These are phyloP conservation scores for Coleophora deauratella DNA, from an alignment of 2,888 invertebrate genomes.

Conservation along the genomic window DNA sequence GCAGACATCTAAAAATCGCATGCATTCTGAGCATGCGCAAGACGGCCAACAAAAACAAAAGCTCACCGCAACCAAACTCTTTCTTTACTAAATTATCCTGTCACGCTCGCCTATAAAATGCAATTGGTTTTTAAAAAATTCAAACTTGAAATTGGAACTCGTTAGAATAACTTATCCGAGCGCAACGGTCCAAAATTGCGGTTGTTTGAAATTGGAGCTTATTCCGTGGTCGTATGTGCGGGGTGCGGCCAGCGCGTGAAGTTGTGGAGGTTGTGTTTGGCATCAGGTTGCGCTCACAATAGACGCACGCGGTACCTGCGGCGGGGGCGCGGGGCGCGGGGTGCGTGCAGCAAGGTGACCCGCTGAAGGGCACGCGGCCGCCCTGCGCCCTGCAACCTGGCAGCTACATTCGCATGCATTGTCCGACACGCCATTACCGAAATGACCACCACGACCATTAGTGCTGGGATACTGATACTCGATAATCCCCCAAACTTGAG, in stretches of 20 bases:
- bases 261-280: conserved; percentile 26
- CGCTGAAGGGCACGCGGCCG: conserved; percentile 60
- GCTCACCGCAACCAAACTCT: conserved; percentile 32
- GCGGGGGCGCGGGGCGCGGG: conserved; percentile 25
- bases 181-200: neutral
- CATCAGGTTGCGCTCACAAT: conserved; percentile 64
- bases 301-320: conserved; percentile 45
- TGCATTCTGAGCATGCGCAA: too few relatives aligned
- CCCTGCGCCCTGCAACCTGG: conserved; percentile 22
- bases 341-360: conserved; percentile 51
- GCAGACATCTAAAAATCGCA: conserved; percentile 37
- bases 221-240: conserved; percentile 9
- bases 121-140: conserved; percentile 63
- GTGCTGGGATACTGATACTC: conserved; percentile 16
- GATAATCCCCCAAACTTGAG: neutral
- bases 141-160: conserved; percentile 52
- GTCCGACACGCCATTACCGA: conserved; percentile 60
- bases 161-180: conserved; percentile 41
- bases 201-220: conserved; percentile 17
- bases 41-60: conserved; percentile 32
- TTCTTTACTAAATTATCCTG: conserved; percentile 71
- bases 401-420: conserved; percentile 47
- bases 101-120: conserved; percentile 72
- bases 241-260: conserved; percentile 20
- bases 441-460: conserved; percentile 45